These are phyloP conservation scores for Lampris megalopsis DNA, from an alignment of 2,113 vertebrate genomes.

Conservation along the genomic window DNA sequence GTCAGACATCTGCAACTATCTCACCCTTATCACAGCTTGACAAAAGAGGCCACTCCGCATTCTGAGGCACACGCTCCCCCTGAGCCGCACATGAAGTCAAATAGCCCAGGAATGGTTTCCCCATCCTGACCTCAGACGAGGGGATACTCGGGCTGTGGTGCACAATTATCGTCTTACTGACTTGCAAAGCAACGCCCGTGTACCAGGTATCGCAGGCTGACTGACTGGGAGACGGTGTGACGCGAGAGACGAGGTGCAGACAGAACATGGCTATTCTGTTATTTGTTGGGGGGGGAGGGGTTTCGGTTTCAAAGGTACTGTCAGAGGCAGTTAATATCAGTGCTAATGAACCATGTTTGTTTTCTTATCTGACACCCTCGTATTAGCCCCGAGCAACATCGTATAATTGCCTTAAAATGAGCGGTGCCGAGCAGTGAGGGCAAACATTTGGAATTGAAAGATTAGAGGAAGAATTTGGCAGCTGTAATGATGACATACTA, in stretches of 20 bases:
- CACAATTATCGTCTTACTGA: constrained; percentile 77
- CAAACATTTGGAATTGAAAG: background rate
- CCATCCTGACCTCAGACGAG: constrained; percentile 65
- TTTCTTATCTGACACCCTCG: background rate
- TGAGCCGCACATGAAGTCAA: constrained; percentile 68
- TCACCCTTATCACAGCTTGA: constrained; percentile 47
- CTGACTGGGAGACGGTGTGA: constrained; percentile 34
- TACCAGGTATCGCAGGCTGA: constrained; percentile 20
- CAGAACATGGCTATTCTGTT: constrained; percentile 17
- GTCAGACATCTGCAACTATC: constrained; percentile 58
- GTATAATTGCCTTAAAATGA: background rate
- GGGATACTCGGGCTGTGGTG: constrained; percentile 55
- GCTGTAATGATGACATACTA: too few species aligned
- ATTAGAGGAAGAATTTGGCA: too few species aligned
- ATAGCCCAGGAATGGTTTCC: constrained; percentile 67
- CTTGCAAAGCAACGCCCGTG: constrained; percentile 72
- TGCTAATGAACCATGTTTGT: too few species aligned
- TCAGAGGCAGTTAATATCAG: background rate
- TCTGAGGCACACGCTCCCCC: constrained; percentile 51
- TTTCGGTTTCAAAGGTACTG: constrained; percentile 9
- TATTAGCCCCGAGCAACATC: background rate
- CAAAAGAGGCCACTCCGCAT: constrained; percentile 67
- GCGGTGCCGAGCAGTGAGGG: background rate
- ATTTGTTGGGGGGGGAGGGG: background rate
- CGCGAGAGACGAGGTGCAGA: constrained; percentile 34